Percentiles rank a stretch among this genome's conserved stretches.
Conservation (phyloP, 2,113 vertebrate genomes). For the Benitochromis conjunctus region DNA sequence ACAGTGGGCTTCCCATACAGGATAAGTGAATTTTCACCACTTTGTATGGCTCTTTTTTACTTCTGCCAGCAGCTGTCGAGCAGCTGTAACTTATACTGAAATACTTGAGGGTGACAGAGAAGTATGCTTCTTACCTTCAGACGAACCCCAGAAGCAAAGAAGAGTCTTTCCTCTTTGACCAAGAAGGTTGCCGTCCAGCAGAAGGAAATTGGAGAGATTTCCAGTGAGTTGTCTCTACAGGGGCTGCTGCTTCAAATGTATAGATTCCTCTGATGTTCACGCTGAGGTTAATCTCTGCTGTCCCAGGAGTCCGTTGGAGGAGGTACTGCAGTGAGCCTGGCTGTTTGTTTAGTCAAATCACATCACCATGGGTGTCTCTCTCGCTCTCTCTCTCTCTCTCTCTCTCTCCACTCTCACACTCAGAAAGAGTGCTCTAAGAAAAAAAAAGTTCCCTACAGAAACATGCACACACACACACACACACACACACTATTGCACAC, state of each 20-base stretch:
- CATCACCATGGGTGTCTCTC: constrained; percentile 51
- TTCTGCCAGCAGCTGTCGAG: constrained; percentile 7
- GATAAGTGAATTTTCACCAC: neutral
- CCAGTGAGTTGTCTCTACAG: constrained; percentile 48
- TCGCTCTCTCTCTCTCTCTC: constrained; percentile 13
- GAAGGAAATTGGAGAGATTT: constrained; percentile 36
- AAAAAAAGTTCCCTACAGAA: constrained; percentile 24
- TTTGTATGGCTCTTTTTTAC: neutral
- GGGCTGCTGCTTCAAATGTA: constrained; percentile 47
- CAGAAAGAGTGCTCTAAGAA: constrained; percentile 51
- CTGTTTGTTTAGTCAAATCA: constrained; percentile 74
- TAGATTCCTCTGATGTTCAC: constrained; percentile 64
- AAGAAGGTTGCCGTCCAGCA: neutral
- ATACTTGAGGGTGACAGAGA: neutral
- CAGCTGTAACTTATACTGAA: constrained; percentile 6
- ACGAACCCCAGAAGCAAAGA: constrained; percentile 8
- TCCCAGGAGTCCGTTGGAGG: constrained; percentile 60
- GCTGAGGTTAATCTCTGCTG: constrained; percentile 65
- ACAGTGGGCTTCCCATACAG: neutral
- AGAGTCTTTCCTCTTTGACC: constrained; percentile 5
- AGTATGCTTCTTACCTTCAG: constrained; percentile 61
- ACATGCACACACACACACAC: neutral
- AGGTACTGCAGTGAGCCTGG: constrained; percentile 36
- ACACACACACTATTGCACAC: constrained; percentile 2
- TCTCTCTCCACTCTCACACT: constrained; percentile 42